phyloP scores from a whole-genome alignment of 2,888 invertebrate species.

The Acanthosepion lycidas region DNA sequence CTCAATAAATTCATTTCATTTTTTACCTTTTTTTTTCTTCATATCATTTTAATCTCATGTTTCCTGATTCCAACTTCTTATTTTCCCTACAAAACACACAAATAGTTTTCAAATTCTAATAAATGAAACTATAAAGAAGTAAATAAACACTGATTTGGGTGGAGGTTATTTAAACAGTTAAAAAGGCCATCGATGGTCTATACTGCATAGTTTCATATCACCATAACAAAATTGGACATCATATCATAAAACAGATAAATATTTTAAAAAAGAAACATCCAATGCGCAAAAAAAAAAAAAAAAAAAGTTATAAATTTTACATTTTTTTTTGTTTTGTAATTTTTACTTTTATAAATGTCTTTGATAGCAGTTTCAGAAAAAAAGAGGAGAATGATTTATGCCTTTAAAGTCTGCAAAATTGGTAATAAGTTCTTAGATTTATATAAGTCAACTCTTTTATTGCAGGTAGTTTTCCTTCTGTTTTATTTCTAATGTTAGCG shows the following conservation, averaged over 20 bases:
- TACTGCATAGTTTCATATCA: neutral
- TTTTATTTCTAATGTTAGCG: neutral
- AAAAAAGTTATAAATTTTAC: neutral
- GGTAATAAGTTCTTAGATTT: constrained; percentile 33
- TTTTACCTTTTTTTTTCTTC: no score
- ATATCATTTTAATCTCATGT: no score
- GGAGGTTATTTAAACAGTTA: neutral
- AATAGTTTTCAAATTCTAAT: neutral
- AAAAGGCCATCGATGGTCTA: neutral
- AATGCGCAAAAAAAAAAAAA: neutral
- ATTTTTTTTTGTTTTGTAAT: neutral
- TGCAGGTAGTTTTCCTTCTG: neutral
- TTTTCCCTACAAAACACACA: neutral
- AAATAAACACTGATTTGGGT: neutral
- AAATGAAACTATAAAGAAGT: neutral
- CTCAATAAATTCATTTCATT: no score
- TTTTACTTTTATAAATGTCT: neutral
- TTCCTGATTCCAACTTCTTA: no score
- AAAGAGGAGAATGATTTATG: neutral
- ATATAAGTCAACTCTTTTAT: neutral
- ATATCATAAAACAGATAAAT: neutral
- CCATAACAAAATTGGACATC: neutral
- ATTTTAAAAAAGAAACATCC: neutral
- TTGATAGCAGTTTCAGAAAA: neutral
- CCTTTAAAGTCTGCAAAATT: neutral